Conservation (phyloP, 2,797 vertebrate species). For the Liasis olivaceus region DNA sequence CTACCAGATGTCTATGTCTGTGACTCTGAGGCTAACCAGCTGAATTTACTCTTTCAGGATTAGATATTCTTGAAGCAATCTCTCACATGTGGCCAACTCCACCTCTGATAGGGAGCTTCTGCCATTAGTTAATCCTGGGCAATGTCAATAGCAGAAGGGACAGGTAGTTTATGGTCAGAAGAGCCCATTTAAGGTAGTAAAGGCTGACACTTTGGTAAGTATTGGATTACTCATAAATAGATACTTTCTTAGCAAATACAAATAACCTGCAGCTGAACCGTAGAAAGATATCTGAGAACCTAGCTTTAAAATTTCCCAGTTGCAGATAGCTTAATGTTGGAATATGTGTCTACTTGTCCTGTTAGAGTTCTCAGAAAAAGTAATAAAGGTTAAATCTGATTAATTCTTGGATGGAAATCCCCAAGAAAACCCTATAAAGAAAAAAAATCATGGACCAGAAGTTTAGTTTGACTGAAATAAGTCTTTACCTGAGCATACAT, state of each 20-base stretch:
- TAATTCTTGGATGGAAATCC: not conserved
- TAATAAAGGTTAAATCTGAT: not conserved
- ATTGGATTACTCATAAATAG: not conserved
- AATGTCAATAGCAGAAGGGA: not conserved
- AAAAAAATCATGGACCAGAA: not conserved
- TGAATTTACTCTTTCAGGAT: not conserved
- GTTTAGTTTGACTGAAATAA: not conserved
- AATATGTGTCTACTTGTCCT: not conserved
- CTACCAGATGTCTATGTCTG: not conserved
- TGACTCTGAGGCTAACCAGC: not conserved
- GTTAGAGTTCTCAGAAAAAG: not conserved
- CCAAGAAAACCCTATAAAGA: not conserved
- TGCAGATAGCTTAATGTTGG: not conserved
- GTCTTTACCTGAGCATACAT: not conserved
- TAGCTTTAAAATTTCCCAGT: not conserved
- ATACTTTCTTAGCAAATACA: not conserved
- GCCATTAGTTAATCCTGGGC: not conserved
- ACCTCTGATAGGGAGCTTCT: not conserved
- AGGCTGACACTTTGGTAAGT: not conserved
- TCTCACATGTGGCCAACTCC: not conserved
- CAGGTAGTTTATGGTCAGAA: not conserved
- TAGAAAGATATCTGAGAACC: not conserved
- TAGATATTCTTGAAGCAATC: not conserved
- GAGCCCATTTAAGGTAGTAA: not conserved
- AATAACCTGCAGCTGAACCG: not conserved